phyloP scores from a whole-genome alignment of 2,888 invertebrate genomes.

The Polyommatus icarus region DNA sequence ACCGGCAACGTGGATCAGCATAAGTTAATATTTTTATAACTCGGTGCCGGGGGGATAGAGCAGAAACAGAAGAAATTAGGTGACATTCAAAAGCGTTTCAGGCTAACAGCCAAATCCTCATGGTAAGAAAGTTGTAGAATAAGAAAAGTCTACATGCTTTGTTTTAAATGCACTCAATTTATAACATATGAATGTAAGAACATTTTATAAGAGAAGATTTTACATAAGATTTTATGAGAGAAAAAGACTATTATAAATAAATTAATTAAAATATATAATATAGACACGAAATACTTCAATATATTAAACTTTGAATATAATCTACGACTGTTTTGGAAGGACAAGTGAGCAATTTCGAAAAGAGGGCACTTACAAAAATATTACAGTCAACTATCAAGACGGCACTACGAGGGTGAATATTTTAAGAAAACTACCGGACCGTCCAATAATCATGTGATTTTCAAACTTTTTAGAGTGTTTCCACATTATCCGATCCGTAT shows the following conservation, averaged over 20 bases:
- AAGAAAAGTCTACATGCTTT: background rate
- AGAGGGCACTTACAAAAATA: slow-evolving; percentile 13
- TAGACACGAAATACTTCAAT: background rate
- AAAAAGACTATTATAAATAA: background rate
- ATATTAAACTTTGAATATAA: background rate
- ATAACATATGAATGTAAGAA: background rate
- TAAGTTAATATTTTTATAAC: too few relatives aligned
- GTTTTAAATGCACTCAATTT: background rate
- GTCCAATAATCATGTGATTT: too few relatives aligned
- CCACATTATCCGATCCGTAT: too few relatives aligned
- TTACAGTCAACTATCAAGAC: slow-evolving; percentile 20
- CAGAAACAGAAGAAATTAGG: too few relatives aligned
- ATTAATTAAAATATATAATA: background rate
- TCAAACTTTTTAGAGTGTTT: too few relatives aligned
- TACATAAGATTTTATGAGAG: background rate
- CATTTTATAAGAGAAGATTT: too few relatives aligned
- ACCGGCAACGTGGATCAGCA: too few relatives aligned
- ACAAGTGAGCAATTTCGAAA: slow-evolving; percentile 21
- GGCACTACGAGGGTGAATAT: slow-evolving; percentile 13
- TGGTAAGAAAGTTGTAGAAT: background rate
- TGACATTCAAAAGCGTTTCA: too few relatives aligned
- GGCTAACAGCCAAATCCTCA: too few relatives aligned
- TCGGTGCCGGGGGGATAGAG: too few relatives aligned
- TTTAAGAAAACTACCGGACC: slow-evolving; percentile 7
- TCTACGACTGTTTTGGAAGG: slow-evolving; percentile 6